Percentiles rank a stretch among this genome's conserved stretches.
These are phyloP conservation scores for Pasiphila rectangulata DNA, from an alignment of 2,888 invertebrate genomes.

Conservation along the genomic window DNA sequence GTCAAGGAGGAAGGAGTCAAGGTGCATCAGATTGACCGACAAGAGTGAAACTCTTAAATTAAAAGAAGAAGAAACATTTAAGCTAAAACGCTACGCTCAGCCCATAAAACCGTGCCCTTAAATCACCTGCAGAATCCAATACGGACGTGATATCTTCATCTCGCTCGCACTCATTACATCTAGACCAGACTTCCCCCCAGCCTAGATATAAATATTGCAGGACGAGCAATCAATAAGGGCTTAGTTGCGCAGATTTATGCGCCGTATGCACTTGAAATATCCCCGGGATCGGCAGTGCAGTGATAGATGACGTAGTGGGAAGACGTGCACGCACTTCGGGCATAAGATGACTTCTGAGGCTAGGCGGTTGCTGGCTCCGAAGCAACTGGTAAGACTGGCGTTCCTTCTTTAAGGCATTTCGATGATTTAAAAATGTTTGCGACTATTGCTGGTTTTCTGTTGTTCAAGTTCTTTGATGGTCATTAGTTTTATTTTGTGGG, in stretches of 20 bases:
- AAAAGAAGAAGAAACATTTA: no score
- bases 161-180: conserved; percentile 22
- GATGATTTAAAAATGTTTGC: not conserved
- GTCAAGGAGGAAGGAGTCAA: no score
- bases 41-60: no score
- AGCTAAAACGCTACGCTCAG: conserved; percentile 3
- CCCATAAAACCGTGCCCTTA: conserved; percentile 6
- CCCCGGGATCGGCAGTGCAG: conserved; percentile 19
- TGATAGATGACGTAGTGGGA: conserved; percentile 25
- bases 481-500: no score
- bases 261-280: conserved; percentile 23
- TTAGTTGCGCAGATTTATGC: conserved; percentile 28
- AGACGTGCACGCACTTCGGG: conserved; percentile 10
- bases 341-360: conserved; percentile 1
- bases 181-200: conserved; percentile 20
- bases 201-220: conserved; percentile 21
- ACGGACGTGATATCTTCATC: conserved; percentile 15
- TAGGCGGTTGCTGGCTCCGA: conserved; percentile 1
- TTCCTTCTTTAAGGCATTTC: not conserved
- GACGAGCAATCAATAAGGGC: conserved; percentile 25
- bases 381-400: conserved; percentile 14
- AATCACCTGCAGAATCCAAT: conserved; percentile 10
- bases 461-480: no score
- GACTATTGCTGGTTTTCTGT: conserved; percentile 7
- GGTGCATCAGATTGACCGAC: no score